Percentiles rank a stretch among this genome's conserved stretches.
These are phyloP conservation scores for Ptychobarbus kaznakovi DNA, from an alignment of 2,797 vertebrate genomes.

Conservation along the genomic window DNA sequence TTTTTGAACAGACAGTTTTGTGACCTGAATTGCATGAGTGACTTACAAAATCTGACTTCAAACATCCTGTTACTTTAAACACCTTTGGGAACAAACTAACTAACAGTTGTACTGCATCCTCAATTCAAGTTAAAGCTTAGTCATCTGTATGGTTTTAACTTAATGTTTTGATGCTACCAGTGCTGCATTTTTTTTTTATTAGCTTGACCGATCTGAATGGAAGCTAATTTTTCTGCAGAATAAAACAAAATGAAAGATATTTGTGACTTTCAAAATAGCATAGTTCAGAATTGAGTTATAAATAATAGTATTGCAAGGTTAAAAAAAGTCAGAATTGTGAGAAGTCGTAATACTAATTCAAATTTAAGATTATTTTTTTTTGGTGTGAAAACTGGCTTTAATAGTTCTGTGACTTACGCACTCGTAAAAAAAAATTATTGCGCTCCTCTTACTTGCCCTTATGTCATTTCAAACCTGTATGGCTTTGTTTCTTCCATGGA, in stretches of 20 bases:
- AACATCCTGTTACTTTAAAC: background rate
- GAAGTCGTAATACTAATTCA: no score
- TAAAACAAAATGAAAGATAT: background rate
- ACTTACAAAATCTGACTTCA: conserved; percentile 32
- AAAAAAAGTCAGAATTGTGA: background rate
- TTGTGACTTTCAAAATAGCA: background rate
- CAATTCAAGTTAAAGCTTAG: background rate
- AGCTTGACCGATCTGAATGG: background rate
- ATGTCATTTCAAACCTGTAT: background rate
- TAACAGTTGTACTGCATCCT: conserved; percentile 25
- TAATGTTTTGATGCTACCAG: background rate
- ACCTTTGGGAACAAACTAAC: conserved; percentile 43
- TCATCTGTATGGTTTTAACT: background rate
- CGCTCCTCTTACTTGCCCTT: background rate
- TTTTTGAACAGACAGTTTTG: background rate
- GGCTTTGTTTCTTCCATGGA: background rate
- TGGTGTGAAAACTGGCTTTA: background rate
- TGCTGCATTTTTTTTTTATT: background rate
- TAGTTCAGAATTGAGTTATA: background rate
- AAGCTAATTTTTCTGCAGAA: background rate
- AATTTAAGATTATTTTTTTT: no score
- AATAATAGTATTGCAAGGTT: background rate
- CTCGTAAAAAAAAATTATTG: background rate
- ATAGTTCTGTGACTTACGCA: background rate
- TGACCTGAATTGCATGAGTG: conserved; percentile 33